These are phyloP conservation scores for Mamestra configurata DNA, from an alignment of 1,140 invertebrate genomes.

Conservation along the genomic window DNA sequence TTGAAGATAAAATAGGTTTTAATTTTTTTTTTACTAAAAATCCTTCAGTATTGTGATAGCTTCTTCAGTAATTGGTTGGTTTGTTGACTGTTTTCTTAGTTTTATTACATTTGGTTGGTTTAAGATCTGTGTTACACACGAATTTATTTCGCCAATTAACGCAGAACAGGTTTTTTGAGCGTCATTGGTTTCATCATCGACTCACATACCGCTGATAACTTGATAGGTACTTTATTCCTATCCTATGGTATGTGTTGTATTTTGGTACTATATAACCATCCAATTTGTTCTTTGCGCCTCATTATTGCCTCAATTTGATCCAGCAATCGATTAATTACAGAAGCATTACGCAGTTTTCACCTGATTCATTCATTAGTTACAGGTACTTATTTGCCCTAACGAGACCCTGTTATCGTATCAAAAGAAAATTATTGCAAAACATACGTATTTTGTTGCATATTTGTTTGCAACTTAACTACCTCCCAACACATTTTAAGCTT, in stretches of 20 bases:
- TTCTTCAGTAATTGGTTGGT: neutral
- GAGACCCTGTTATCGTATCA: neutral
- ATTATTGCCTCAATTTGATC: neutral
- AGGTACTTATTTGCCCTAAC: neutral
- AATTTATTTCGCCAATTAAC: neutral
- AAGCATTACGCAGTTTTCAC: too few species aligned
- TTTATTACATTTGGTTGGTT: neutral
- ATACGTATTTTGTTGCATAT: neutral
- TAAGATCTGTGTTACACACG: neutral
- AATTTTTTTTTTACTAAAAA: neutral
- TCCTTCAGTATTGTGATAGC: neutral
- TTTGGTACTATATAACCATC: neutral
- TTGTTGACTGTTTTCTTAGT: neutral
- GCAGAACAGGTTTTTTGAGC: neutral
- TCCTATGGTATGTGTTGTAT: too few species aligned
- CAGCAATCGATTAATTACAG: neutral
- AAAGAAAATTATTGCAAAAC: neutral
- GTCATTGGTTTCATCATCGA: neutral
- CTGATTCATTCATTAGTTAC: neutral
- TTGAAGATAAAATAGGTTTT: neutral
- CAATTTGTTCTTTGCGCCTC: neutral
- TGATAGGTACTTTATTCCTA: too few species aligned
- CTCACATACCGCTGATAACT: too few species aligned
- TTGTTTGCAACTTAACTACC: too few species aligned
- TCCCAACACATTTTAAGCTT: neutral